Base-by-base conservation (phyloP, 30 jellyfish, hydroid and myxozoan species). In the Aurelia coerulea region DNA sequence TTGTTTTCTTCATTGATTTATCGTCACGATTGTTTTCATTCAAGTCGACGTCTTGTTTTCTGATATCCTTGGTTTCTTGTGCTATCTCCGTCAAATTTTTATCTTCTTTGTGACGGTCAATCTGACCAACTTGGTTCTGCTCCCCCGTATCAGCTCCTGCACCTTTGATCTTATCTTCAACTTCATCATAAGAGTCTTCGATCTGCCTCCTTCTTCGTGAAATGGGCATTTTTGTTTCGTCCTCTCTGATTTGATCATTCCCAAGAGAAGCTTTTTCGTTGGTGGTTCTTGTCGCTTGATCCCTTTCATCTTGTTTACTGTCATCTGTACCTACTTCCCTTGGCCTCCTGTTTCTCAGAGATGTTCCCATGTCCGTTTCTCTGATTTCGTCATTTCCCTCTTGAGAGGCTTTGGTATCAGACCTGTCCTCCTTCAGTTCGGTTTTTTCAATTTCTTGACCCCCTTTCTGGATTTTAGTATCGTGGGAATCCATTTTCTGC, bases 301-400 rank as follows among this genome's bases (percentile, higher is more conserved):
- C 54, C 14, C 79, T 35, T 17, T 46, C 56, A 7, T 9, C 2
- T 46, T 46, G 13, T 35, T 31, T 68, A 18, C 50, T 8, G 7
- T 68, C 62, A 41, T 73, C 68, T 46, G n/a, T 18, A 51, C 52
- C 85, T 74, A 3, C 56, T 11, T 19, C 34, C 59, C 18, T n/a
- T 15, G 10, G 72, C 54, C 37, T 74, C 46, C 85, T 74, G 17
- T 62, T 58, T 49, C 88, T 62, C 18, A 11, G 18, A 78, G 41
- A 34, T 23, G 68, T 42, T 2, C 46, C n/a, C 35, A 2, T n/a
- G 11, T 56, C 37, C 2, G 15, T 77, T 19, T 49, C 64, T 10
- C 29, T 53, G 14, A 46, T 8, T 9, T 46, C 56, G 14, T 46
- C 56, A 46, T 46, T 46, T 46, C 14, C 14, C 12, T 9, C 14